Base-by-base conservation (phyloP, 2,888 invertebrate species). In the Polyommatus icarus region DNA sequence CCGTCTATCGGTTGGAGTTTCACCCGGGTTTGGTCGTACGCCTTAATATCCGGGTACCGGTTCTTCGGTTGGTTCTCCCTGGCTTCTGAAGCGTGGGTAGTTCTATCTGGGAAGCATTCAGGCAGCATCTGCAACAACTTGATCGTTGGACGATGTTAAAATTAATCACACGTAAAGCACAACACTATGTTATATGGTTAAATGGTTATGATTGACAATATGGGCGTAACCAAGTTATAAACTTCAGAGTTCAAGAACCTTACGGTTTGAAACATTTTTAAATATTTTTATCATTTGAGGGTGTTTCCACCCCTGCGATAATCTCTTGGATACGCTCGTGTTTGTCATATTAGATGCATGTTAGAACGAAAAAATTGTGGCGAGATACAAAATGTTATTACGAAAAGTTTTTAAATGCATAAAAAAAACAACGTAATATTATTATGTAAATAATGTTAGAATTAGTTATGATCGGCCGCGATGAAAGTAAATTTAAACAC, bases 1-100 rank as follows among this genome's bases (percentile, higher is more conserved):
- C 97, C 96, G 85, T 98, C 98, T 8, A 97, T 92, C 84, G 96
- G 96, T 0, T 96, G 94, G 15, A 98, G 90, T 84, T 97, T 97
- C 0, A 98, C 98, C 84, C 98, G 91, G 8, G 98, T 98, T 90
- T 98, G 98, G 92, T 98, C 98, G 88, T 98, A 98, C 0, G 98
- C 97, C 90, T 98, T 98, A 80, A 98, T 98, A 86, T 98, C 98
- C 0, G 98, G 98, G 88, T 98, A 98, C 15, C 98, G 95, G 94
- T 98, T 98, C 94, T 98, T 98, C 81, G 96, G 96, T 18, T 97
- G 94, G 89, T 98, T 98, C 88, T 98, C 98, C 61, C 98, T 95
- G 0, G 96, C 95, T 85, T 98, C 98, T 0, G 98, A 98, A 10
- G 98, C 96, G 85, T 97, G 95, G 0, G 98, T 97, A 0, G 98